Conservation (phyloP, 2,888 invertebrate genomes). For the Diadegma fenestrale region DNA sequence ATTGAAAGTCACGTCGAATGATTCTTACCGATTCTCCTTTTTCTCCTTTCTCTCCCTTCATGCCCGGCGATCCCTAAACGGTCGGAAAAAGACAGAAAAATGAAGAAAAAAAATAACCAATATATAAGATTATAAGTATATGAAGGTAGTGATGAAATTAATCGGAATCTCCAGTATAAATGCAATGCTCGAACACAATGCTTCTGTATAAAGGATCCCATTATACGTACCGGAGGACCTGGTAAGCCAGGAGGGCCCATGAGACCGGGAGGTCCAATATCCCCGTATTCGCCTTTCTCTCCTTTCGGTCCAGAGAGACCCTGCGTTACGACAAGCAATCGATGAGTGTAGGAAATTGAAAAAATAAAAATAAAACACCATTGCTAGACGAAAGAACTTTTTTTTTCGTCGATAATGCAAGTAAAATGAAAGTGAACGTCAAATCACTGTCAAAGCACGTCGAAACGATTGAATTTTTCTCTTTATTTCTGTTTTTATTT, state of each 20-base stretch:
- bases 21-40: constrained; percentile 96
- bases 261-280: constrained; percentile 96
- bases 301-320: constrained; percentile 95
- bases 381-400: not conserved
- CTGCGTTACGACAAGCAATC: constrained; percentile 82
- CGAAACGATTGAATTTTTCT: not conserved
- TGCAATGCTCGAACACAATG: constrained; percentile 36
- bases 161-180: constrained; percentile 15
- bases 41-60: constrained; percentile 96
- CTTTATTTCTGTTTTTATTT: not conserved
- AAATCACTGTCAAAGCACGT: not conserved
- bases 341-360: not conserved
- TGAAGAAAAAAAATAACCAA: constrained; percentile 21
- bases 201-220: constrained; percentile 18
- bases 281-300: constrained; percentile 95
- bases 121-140: constrained; percentile 24
- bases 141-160: constrained; percentile 32
- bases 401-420: not conserved
- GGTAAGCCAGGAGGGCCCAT: constrained; percentile 96
- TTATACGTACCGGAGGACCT: constrained; percentile 86
- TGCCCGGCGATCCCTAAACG: constrained; percentile 92
- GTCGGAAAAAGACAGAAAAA: constrained; percentile 39
- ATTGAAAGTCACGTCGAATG: not conserved
- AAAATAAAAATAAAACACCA: constrained; percentile 10
- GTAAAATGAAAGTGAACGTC: not conserved